A percentile compares a stretch with the other conserved stretches of the same genome.
These are phyloP conservation scores for Chaetodon auriga DNA, from an alignment of 2,113 vertebrate species.

Conservation along the genomic window DNA sequence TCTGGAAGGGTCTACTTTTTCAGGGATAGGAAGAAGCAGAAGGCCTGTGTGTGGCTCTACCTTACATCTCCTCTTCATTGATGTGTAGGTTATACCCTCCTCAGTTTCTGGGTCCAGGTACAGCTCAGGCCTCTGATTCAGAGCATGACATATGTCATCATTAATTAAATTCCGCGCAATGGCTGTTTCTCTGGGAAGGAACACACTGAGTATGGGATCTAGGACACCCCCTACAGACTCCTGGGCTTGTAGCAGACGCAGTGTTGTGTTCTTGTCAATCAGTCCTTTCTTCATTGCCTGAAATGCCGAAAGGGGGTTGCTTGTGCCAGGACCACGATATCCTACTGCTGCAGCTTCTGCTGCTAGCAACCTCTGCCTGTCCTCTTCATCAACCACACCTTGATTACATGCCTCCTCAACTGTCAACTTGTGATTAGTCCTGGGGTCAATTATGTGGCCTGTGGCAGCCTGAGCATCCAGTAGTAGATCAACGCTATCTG, in stretches of 20 bases:
- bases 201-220: conserved; percentile 91
- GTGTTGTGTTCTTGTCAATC: conserved; percentile 86
- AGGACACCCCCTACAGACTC: conserved; percentile 90
- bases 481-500: conserved; percentile 63
- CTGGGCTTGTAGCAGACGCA: conserved; percentile 93
- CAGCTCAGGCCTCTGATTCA: conserved; percentile 68
- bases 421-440: conserved; percentile 87
- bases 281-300: conserved; percentile 93
- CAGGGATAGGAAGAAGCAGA: conserved; percentile 85
- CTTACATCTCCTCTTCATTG: conserved; percentile 88
- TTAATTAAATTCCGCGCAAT: conserved; percentile 89
- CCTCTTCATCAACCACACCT: conserved; percentile 90
- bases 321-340: conserved; percentile 87
- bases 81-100: conserved; percentile 84
- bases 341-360: conserved; percentile 92
- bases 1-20: conserved; percentile 87
- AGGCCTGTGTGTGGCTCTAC: conserved; percentile 90
- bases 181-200: conserved; percentile 90
- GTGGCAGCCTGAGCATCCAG: conserved; percentile 93
- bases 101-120: conserved; percentile 77
- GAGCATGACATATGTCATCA: conserved; percentile 64
- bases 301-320: conserved; percentile 88
- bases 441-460: conserved; percentile 92
- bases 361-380: conserved; percentile 88
- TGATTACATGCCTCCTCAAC: conserved; percentile 89